Conservation (phyloP, 2,113 vertebrate genomes). For the Silurus glanis region DNA sequence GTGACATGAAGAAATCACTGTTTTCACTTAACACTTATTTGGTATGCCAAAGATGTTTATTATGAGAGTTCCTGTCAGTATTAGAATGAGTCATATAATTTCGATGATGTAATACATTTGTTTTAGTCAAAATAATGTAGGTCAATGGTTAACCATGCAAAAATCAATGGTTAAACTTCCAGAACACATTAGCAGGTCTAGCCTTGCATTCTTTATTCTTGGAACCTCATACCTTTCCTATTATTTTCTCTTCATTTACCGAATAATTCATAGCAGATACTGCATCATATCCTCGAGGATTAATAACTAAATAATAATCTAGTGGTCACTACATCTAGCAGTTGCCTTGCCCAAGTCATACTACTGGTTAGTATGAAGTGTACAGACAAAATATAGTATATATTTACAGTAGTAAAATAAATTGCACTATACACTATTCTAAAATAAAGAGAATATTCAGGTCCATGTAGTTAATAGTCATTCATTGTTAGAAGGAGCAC, state of each 20-base stretch:
- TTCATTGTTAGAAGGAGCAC: conserved; percentile 13
- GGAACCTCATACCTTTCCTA: neutral
- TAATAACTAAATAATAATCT: neutral
- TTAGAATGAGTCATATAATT: neutral
- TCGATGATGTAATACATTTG: neutral
- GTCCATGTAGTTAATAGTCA: neutral
- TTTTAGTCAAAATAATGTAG: neutral
- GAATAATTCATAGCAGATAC: neutral
- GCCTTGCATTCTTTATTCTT: neutral
- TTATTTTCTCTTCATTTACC: neutral
- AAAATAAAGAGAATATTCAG: neutral
- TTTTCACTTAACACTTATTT: neutral
- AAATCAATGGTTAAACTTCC: neutral
- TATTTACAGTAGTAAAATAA: neutral
- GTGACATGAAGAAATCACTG: neutral
- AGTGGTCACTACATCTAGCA: neutral
- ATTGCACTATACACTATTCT: neutral
- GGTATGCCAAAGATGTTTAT: neutral
- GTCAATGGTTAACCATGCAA: neutral
- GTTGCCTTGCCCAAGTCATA: neutral
- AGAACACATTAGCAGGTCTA: neutral
- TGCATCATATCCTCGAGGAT: neutral
- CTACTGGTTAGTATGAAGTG: neutral
- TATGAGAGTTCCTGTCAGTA: neutral
- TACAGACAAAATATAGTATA: neutral